Conservation (phyloP, 2,113 vertebrate species). For the Microcebus jonahi region DNA sequence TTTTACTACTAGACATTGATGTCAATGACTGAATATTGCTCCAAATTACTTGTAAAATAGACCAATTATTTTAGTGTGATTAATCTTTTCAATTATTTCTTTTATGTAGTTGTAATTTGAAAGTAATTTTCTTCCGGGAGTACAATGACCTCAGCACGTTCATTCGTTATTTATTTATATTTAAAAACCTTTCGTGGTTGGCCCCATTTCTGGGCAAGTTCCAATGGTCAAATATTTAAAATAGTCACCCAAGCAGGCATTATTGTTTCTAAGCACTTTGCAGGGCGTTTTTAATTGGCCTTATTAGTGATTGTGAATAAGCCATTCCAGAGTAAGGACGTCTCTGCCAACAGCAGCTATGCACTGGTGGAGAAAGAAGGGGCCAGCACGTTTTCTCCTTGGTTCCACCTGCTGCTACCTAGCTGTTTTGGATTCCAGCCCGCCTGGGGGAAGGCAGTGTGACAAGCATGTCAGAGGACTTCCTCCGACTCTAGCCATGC, state of each 20-base stretch:
- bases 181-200: slow-evolving; percentile 61
- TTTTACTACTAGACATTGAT: slow-evolving; percentile 86
- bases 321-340: background rate
- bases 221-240: slow-evolving; percentile 65
- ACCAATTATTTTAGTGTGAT: slow-evolving; percentile 81
- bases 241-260: background rate
- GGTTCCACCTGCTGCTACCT: background rate
- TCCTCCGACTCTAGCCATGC: background rate
- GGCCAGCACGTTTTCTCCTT: background rate
- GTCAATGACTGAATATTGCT: slow-evolving; percentile 83
- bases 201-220: slow-evolving; percentile 53
- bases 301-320: slow-evolving; percentile 35
- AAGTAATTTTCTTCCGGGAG: slow-evolving; percentile 75
- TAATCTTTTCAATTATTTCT: slow-evolving; percentile 84
- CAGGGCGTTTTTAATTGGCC: slow-evolving; percentile 36
- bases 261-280: slow-evolving; percentile 37
- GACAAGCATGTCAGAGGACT: background rate
- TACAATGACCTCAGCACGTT: slow-evolving; percentile 66
- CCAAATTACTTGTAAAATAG: slow-evolving; percentile 85
- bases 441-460: background rate
- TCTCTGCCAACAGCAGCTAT: background rate
- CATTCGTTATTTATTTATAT: slow-evolving; percentile 66
- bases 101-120: slow-evolving; percentile 79
- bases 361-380: background rate
- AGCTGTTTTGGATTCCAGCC: background rate